Base-by-base conservation (phyloP, 2,888 invertebrate species). In the Eilema sororculum region DNA sequence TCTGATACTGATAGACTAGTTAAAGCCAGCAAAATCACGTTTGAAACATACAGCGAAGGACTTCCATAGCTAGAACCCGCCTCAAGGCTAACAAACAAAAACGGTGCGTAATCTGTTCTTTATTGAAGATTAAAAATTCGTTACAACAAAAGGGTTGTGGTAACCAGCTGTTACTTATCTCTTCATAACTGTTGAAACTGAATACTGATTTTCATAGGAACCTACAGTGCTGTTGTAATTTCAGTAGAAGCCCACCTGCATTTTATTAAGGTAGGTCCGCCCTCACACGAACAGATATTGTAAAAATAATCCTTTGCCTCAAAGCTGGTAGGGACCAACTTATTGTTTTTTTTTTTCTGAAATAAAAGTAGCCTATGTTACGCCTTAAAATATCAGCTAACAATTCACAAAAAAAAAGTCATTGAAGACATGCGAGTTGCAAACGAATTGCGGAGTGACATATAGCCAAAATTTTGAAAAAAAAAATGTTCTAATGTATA, bases 131-230 rank as follows among this genome's bases (percentile, higher is more conserved):
- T 69, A 78, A 69, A 78, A 75, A 76, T 77, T 72, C 52, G 72
- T 68, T 70, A 75, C 67, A 62, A 58, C 75, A 72, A 63, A 75
- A 56, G 59, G 69, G 58, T 63, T 70, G 52, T 69, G 60, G 62
- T 68, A 37, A 65, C 64, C 80, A 82, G 80, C 76, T 76, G 74
- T 76, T 78, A 69, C 73, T 72, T 70, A 75, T 74, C 65, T 79
- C 75, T 73, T 73, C 68, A 74, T 79, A 77, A 70, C 79, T 72
- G 71, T 72, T 69, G 24, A 65, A 75, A 72, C 64, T 28, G 59
- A 71, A 71, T 65, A n/a, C 52, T n/a, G 68, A 69, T 78, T 73
- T 41, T 20, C 22, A 25, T 58, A 25, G 25, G 13, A 12, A 58
- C 24, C 3, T 22, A 57, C 22, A 6, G 25, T 24, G 25, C 58